Evolutionary conservation across 2,113 vertebrate genomes (phyloP), one percentile per base, ranked within the genome.

Genomic region (Varanus salvator): DNA sequence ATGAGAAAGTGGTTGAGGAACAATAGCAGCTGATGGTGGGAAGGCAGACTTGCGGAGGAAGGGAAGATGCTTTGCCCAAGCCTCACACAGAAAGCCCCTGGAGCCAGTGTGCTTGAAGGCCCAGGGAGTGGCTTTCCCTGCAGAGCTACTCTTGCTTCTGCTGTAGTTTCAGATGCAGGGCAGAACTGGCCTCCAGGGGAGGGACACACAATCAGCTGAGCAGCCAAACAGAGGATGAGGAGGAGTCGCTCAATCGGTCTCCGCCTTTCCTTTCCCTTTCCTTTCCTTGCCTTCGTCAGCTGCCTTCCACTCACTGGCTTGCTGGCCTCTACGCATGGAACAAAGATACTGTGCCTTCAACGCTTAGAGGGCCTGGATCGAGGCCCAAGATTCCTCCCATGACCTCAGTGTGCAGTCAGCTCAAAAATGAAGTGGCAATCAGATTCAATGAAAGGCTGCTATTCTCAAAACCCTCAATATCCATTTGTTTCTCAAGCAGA

Each of bases 401-500:
- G 75, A 57, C 52, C 75, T 85, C 88, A 85, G 83, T 38, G 27
- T 71, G n/a, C 25, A 69, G 76, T 17, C 72, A 85, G 82, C 64
- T 89, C 31, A 90, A 77, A 85, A 90, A 80, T 77, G 83, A 90
- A 90, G n/a, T 17, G n/a, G 34, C 83, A 69, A 31, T 90, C 64
- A 60, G 3, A 60, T 77, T 81, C 48, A 11, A 69, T 34, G n/a
- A 54, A 85, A 54, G 71, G 29, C 27, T 25, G 82, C 87, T 88
- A 90, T 68, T 88, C 83, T 80, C 25, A 89, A 87, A 34, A 23
- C 2, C 90, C 54, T 34, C 84, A 85, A 34, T 1, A 87, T 29
- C 76, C 94, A 84, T 76, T 91, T 74, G 91, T 1, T 44, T 80
- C 44, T 4, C 4, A 87, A 71, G 78, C 0, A 0, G 2, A 25